phyloP scores from a whole-genome alignment of 2,888 invertebrate genomes.

The Argyresthia goedartella region DNA sequence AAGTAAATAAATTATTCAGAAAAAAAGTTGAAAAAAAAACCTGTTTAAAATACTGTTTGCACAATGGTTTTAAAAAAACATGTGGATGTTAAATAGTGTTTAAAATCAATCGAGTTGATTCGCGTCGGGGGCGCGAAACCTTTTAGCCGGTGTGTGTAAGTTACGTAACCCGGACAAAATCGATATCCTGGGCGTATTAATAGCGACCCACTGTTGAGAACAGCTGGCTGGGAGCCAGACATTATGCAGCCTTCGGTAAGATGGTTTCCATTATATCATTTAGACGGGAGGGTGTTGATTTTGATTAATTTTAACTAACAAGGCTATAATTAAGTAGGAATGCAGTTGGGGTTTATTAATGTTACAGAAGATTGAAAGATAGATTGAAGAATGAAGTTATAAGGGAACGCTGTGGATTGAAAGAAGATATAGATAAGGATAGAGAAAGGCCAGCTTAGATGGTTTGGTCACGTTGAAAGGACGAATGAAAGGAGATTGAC shows the following conservation, averaged over 20 bases:
- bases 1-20: no score
- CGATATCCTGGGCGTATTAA: conserved; percentile 59
- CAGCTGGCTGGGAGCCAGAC: conserved; percentile 56
- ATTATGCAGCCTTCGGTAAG: conserved; percentile 61
- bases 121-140: conserved; percentile 39
- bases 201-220: conserved; percentile 53
- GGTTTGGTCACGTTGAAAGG: no score
- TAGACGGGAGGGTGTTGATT: neutral
- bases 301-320: no score
- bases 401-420: no score
- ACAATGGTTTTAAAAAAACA: neutral
- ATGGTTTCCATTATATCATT: conserved; percentile 9
- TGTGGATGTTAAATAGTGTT: neutral
- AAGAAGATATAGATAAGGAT: no score
- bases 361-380: no score
- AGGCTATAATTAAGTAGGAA: no score
- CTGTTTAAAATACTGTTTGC: no score
- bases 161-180: conserved; percentile 65
- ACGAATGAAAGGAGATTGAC: no score
- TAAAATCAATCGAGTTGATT: neutral
- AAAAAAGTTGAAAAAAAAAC: neutral
- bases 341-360: no score
- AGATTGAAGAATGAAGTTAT: no score
- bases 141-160: conserved; percentile 36
- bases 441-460: no score